Evolutionary conservation across 2,888 invertebrate genomes (phyloP).

Genomic region (Aleiodes leptofemur): DNA sequence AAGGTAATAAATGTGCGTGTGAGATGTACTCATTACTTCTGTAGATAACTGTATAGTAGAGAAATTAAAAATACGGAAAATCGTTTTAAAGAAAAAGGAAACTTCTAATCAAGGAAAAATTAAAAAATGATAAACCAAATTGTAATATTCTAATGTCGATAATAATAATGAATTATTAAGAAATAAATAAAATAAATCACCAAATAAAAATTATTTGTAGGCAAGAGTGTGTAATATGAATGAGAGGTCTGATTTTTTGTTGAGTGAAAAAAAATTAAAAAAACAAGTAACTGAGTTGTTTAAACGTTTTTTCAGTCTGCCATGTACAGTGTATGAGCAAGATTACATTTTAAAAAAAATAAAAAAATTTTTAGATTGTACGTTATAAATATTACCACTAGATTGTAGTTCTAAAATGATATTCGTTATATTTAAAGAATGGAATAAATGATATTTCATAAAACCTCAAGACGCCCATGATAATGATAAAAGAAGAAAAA

Average conservation of each 20-base stretch:
- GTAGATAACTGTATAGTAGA: constrained; percentile 75
- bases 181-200: constrained; percentile 54
- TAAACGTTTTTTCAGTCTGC: constrained; percentile 45
- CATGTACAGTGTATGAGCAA: constrained; percentile 70
- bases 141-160: constrained; percentile 70
- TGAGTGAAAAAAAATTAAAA: constrained; percentile 27
- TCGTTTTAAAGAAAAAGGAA: constrained; percentile 50
- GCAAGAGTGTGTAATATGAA: constrained; percentile 55
- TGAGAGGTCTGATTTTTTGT: constrained; percentile 32
- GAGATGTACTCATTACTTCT: constrained; percentile 69
- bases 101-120: too few species aligned
- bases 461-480: constrained; percentile 31
- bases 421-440: constrained; percentile 59
- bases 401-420: constrained; percentile 68
- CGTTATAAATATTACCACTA: constrained; percentile 58
- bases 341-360: constrained; percentile 60
- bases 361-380: constrained; percentile 56
- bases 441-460: constrained; percentile 19
- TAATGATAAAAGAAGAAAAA: constrained; percentile 34
- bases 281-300: constrained; percentile 19
- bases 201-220: constrained; percentile 56
- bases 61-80: constrained; percentile 58
- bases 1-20: constrained; percentile 53
- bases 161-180: constrained; percentile 60
- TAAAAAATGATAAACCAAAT: constrained; percentile 57